Evolutionary conservation across 2,113 vertebrate species (phyloP), one percentile per base, ranked within the genome.

Genomic region (Tympanuchus pallidicinctus): DNA sequence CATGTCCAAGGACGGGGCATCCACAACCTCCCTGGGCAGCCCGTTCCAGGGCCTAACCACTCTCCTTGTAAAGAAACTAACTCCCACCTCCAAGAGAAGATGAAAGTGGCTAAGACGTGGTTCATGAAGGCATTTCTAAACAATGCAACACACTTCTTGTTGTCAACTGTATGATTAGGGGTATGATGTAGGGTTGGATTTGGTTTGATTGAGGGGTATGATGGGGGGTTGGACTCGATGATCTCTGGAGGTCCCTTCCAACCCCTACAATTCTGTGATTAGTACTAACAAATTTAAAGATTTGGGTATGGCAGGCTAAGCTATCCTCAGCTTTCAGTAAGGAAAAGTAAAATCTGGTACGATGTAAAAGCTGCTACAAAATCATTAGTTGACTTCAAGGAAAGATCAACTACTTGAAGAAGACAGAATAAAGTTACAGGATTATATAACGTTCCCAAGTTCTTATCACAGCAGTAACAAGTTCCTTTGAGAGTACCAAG

Each of bases 401-500:
- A 50, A 69, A 52, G 20, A 54, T 36, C 30, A 43, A 11, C 34
- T 85, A 13, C 60, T 80, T 67, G 12, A 84, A 73, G 48, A 79
- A 82, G 7, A 57, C 56, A 24, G 34, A 82, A 70, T 36, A 60
- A 82, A 89, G 38, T 61, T 63, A 45, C 30, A 57, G 28, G 36
- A 63, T 86, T 89, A 86, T 5, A 30, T n/a, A 86, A 76, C 28
- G 57, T 81, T 64, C 75, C 43, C 64, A 89, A 86, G 70, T 79
- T 91, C 10, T 2, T 79, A 59, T 54, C 75, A 90, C 12, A 82
- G 60, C 28, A 88, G 52, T 19, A 90, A 82, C 45, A 9, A 47
- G 91, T 86, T 79, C 92, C 73, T 93, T 83, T 48, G 65, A 80
- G 56, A 63, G 42, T 75, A 91, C 90, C 66, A 84, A 85, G 74